These are phyloP conservation scores for Nyctereutes procyonoides DNA, from an alignment of 2,113 vertebrate genomes.

Conservation along the genomic window DNA sequence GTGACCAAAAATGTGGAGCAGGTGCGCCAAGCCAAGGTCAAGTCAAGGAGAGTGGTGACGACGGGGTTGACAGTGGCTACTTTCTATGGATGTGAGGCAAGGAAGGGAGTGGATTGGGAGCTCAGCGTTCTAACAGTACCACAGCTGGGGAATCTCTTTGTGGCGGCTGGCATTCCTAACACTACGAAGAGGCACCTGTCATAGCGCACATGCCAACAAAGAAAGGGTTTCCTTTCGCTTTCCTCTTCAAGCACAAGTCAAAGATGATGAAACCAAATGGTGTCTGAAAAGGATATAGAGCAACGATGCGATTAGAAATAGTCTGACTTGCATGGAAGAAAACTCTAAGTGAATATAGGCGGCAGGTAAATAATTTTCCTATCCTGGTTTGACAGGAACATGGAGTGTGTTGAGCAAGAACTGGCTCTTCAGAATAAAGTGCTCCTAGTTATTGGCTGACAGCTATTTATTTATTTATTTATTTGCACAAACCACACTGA, in stretches of 20 bases:
- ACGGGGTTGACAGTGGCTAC: not conserved
- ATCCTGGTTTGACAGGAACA: not conserved
- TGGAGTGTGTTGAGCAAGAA: constrained; percentile 21
- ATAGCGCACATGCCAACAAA: not conserved
- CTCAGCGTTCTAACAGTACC: not conserved
- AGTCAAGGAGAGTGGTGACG: not conserved
- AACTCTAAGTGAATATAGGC: constrained; percentile 59
- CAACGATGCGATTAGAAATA: constrained; percentile 60
- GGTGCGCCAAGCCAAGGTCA: not conserved
- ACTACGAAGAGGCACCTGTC: not conserved
- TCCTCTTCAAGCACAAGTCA: constrained; percentile 28
- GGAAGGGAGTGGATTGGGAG: not conserved
- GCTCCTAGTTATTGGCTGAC: constrained; percentile 73
- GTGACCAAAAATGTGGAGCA: not conserved
- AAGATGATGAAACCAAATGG: not conserved
- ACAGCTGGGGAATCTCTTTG: not conserved
- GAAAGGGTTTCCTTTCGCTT: not conserved
- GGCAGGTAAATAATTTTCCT: constrained; percentile 69
- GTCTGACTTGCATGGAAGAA: constrained; percentile 53
- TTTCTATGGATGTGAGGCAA: not conserved
- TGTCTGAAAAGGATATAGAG: constrained; percentile 33
- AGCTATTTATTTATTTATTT: constrained; percentile 64
- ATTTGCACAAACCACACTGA: constrained; percentile 61
- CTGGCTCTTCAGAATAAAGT: constrained; percentile 61
- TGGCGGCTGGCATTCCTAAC: not conserved